Evolutionary conservation across 35 echinoderm and acorn worm species (phyloP), one percentile per base, ranked within the genome.

Genomic region (Amphiura filiformis): DNA sequence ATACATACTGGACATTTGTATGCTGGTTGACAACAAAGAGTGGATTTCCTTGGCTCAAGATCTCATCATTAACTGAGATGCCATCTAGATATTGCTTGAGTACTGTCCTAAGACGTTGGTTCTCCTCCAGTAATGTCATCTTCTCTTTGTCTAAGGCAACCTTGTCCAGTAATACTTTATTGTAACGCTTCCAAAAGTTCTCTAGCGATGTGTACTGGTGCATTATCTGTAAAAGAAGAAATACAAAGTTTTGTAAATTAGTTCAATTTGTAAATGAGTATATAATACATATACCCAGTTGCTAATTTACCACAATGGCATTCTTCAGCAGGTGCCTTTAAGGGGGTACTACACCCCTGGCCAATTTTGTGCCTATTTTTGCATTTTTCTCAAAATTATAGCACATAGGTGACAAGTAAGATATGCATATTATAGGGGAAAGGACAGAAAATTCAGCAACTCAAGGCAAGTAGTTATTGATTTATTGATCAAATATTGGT

Each of bases 141-240:
- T 79, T 93, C 87, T 99, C 96, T 76, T 99, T 99, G 38, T 99
- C 96, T 39, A 99, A 32, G 44, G 93, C 96, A 20, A 99, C 96
- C 78, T 86, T 92, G 90, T 99, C 96, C 75, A 99, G 84, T 3
- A 99, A 80, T 0, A 94, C 93, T 83, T 99, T 99, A 84, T 99
- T 99, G 85, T 99, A 99, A 52, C 96, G 82, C 84, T 99, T 99
- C 96, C 96, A 99, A 89, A 99, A 99, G 84, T 99, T 99, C 84
- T 99, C 96, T 32, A 99, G 77, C 12, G 96, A 94, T 37, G 87
- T 78, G 85, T 99, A 99, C 56, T 99, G 90, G 64, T 99, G 96
- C 96, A 99, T 99, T 13, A 95, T 91, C 96, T 99, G 78, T 26
- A 57, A 35, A 38, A 31, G 39, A 36, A n/a, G 14, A 85, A 76